Base-by-base conservation (phyloP, 2,888 invertebrate genomes). In the Drosophila mimica region DNA sequence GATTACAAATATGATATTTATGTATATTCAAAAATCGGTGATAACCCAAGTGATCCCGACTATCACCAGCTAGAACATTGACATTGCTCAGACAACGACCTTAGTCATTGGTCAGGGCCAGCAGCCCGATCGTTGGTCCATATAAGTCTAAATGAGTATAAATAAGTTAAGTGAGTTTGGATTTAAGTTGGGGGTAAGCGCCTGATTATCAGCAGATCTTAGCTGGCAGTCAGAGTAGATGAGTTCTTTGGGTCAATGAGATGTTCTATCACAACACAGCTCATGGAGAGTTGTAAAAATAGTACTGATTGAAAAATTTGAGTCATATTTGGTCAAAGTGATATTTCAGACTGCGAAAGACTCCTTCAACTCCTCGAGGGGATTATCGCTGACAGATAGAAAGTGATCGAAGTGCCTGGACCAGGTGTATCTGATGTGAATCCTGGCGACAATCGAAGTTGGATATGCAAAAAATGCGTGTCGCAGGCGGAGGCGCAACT, bases 261-360 rank as follows among this genome's bases (percentile, higher is more conserved):
- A 93, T 99, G 99, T 93, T 99, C 99, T 52, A 99, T 95, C 28
- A 99, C 95, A 7, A 99, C 97, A 93, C 97, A 99, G 56, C 97
- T 97, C 92, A 30, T 94, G 11, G 56, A 13, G 4, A 13, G n/a
- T 31, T 52, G 7, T 1, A 20, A 20, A 38, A 48, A 0, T 4
- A 25, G 33, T 34, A 49, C 4, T 54, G 2, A 2, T 3, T 17
- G 8, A 25, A 15, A 28, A n/a, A 15, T 25, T 46, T 13, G 0
- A 0, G 4, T 30, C 77, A 31, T 65, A 99, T 90, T 99, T 98
- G 30, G 99, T 97, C 94, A 52, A 95, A 94, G 92, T 98, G 96
- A 91, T 98, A 94, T 80, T 97, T 96, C 13, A 98, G 93, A 0
- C 97, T 97, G 92, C 98, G 98, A 9, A 94, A 93, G 0, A 98